A percentile compares a stretch with the other conserved stretches of the same genome.
phyloP scores from a whole-genome alignment of 2,888 invertebrate genomes.

The Agriopis leucophaearia region DNA sequence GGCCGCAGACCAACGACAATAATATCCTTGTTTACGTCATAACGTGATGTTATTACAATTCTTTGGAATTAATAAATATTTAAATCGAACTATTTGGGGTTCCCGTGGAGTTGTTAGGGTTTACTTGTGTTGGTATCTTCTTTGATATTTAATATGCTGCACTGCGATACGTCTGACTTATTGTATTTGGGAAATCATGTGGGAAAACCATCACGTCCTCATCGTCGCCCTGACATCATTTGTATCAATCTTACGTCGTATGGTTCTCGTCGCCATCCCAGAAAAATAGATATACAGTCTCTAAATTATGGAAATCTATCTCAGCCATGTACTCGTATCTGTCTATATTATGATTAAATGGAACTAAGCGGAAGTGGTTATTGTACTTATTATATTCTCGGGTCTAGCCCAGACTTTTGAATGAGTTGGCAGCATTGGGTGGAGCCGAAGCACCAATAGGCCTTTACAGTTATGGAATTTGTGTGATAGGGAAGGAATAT shows the following conservation, averaged over 20 bases:
- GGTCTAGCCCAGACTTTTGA: too few species aligned
- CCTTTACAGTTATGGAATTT: too few species aligned
- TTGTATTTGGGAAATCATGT: constrained; percentile 6
- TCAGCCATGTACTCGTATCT: too few species aligned
- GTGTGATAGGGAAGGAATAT: too few species aligned
- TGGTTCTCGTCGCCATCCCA: background rate
- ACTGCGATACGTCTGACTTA: background rate
- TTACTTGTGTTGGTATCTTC: constrained; percentile 10
- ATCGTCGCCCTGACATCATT: background rate
- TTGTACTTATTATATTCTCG: too few species aligned
- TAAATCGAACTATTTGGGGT: constrained; percentile 45
- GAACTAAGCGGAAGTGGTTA: too few species aligned
- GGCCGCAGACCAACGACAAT: constrained; percentile 62
- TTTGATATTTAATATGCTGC: constrained; percentile 24
- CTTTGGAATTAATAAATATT: constrained; percentile 51
- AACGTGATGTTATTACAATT: constrained; percentile 62
- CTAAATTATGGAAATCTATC: background rate
- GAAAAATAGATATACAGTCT: background rate
- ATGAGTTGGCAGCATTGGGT: too few species aligned
- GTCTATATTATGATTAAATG: too few species aligned
- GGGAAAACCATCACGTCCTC: background rate
- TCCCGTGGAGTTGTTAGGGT: constrained; percentile 14
- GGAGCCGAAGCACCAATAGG: too few species aligned
- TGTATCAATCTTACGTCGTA: background rate
- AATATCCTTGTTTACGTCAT: constrained; percentile 69